phyloP scores from a whole-genome alignment of 2,797 vertebrate species.

The Setipinna tenuifilis region DNA sequence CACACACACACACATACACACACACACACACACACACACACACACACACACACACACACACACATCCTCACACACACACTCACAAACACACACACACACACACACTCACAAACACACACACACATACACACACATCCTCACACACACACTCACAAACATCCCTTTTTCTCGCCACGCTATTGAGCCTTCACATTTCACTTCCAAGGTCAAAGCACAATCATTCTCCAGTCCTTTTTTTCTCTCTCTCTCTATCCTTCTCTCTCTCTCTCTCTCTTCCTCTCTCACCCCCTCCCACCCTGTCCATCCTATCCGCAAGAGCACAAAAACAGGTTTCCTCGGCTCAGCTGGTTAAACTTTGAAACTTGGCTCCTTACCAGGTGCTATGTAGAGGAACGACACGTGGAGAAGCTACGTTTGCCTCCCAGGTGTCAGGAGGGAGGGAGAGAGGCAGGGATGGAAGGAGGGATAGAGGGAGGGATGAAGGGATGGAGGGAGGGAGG shows the following conservation, averaged over 20 bases:
- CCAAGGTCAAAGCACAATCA: constrained; percentile 50
- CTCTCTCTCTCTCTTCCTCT: constrained; percentile 6
- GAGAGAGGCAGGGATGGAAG: too few relatives aligned
- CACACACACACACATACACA: constrained; percentile 12
- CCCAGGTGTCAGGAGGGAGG: not conserved
- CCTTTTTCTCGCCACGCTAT: constrained; percentile 29
- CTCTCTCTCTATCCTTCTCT: not conserved
- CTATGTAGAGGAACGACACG: not conserved
- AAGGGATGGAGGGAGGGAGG: too few relatives aligned
- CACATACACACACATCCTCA: too few relatives aligned
- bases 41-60: constrained; percentile 17
- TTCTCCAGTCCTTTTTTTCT: not conserved
- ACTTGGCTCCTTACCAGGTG: not conserved
- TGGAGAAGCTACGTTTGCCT: not conserved
- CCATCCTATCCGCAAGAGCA: not conserved
- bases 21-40: constrained; percentile 14
- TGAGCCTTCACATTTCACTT: constrained; percentile 37
- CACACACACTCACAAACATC: not conserved
- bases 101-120: constrained; percentile 8
- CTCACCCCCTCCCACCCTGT: constrained; percentile 3
- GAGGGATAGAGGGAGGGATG: too few relatives aligned
- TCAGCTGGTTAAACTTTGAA: not conserved
- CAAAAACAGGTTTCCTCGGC: not conserved
- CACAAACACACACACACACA: constrained; percentile 16
- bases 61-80: not conserved